phyloP scores from a whole-genome alignment of 37 sponge, comb jelly and placozoan genomes.

The Chondrilla cf. caribensis region DNA sequence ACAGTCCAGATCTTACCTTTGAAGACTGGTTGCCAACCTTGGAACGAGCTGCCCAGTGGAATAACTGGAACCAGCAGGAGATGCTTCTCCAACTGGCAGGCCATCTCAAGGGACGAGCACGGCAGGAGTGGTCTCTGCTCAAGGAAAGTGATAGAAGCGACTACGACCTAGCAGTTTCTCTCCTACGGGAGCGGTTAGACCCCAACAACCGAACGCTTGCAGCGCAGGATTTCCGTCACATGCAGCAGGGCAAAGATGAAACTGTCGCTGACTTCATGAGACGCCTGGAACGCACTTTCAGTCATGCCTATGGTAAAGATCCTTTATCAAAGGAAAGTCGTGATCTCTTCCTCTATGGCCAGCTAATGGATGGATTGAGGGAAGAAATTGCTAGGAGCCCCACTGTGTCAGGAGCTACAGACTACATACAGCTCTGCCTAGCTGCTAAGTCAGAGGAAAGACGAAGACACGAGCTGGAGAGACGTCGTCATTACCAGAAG shows the following conservation, averaged over 20 bases:
- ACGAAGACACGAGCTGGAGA: slow-evolving; percentile 9
- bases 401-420: slow-evolving; percentile 15
- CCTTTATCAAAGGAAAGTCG: slow-evolving; percentile 30
- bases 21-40: slow-evolving; percentile 42
- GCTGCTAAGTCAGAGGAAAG: slow-evolving; percentile 17
- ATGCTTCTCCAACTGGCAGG: slow-evolving; percentile 47
- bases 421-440: slow-evolving; percentile 11
- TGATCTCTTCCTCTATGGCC: slow-evolving; percentile 20
- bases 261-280: slow-evolving; percentile 35
- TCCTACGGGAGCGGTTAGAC: slow-evolving; percentile 12
- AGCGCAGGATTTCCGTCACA: slow-evolving; percentile 50
- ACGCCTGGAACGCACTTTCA: slow-evolving; percentile 35
- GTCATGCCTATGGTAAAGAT: slow-evolving; percentile 37
- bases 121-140: slow-evolving; percentile 44
- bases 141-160: slow-evolving; percentile 2
- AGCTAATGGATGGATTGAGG: slow-evolving; percentile 14
- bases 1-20: slow-evolving; percentile 1
- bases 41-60: slow-evolving; percentile 32
- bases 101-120: slow-evolving; percentile 35
- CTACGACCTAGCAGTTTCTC: neutral
- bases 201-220: slow-evolving; percentile 27
- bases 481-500: slow-evolving; percentile 21
- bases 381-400: neutral
- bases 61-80: slow-evolving; percentile 42
- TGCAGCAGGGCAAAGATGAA: slow-evolving; percentile 18